A percentile compares a stretch with the other conserved stretches of the same genome.
Evolutionary conservation across 2,888 invertebrate genomes (phyloP).

Genomic region (Dorcus parallelipipedus): DNA sequence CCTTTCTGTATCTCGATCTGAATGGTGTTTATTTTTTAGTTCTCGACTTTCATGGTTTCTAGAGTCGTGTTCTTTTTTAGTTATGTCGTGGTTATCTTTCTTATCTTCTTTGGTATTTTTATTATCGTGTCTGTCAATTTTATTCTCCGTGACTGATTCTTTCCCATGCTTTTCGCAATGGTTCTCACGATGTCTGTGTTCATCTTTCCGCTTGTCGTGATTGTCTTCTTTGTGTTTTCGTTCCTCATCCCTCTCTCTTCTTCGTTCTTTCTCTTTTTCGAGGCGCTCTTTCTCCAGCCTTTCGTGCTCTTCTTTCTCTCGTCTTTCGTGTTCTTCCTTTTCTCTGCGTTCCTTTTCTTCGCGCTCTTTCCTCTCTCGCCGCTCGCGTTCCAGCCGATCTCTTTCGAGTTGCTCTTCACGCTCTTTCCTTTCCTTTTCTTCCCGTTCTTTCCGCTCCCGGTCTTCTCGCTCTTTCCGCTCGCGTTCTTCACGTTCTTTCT

Average conservation of each 20-base stretch:
- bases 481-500: slow-evolving; percentile 13
- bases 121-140: slow-evolving; percentile 44
- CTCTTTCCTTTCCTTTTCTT: slow-evolving; percentile 34
- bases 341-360: slow-evolving; percentile 38
- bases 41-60: slow-evolving; percentile 29
- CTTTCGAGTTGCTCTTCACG: slow-evolving; percentile 30
- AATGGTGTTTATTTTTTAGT: slow-evolving; percentile 35
- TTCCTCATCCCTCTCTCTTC: slow-evolving; percentile 42
- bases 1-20: slow-evolving; percentile 49
- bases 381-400: slow-evolving; percentile 32
- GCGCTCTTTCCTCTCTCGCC: slow-evolving; percentile 49
- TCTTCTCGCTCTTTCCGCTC: slow-evolving; percentile 23
- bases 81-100: slow-evolving; percentile 30
- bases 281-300: slow-evolving; percentile 43
- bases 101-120: slow-evolving; percentile 48
- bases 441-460: slow-evolving; percentile 35
- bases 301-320: slow-evolving; percentile 32
- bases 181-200: slow-evolving; percentile 53
- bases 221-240: slow-evolving; percentile 43
- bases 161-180: slow-evolving; percentile 44
- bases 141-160: slow-evolving; percentile 38
- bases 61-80: slow-evolving; percentile 10
- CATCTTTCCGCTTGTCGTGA: slow-evolving; percentile 51
- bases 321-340: slow-evolving; percentile 41
- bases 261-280: slow-evolving; percentile 30